Conservation (phyloP, 2,797 vertebrate genomes). For the Catharus ustulatus region DNA sequence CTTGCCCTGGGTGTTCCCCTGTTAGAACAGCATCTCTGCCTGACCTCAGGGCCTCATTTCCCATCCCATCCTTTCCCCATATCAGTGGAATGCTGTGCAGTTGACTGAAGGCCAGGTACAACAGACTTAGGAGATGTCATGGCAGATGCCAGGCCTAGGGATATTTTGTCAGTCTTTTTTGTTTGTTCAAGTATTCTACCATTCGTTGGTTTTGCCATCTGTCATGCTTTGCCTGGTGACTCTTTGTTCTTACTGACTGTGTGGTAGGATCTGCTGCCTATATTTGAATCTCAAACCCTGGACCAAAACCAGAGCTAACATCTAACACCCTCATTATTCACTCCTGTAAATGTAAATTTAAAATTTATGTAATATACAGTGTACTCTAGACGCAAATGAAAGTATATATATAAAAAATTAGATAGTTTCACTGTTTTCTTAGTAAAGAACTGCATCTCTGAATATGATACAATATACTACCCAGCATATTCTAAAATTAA, state of each 20-base stretch:
- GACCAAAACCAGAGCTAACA: not conserved
- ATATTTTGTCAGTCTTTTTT: conserved; percentile 14
- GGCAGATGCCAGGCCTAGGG: conserved; percentile 24
- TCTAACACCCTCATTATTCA: not conserved
- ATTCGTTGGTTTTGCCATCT: conserved; percentile 44
- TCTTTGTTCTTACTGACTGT: conserved; percentile 5
- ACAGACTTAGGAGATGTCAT: conserved; percentile 21
- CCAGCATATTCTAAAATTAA: not conserved
- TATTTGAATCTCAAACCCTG: not conserved
- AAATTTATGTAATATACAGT: not conserved
- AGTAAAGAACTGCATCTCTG: not conserved
- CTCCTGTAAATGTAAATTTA: not conserved
- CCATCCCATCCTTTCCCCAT: not conserved
- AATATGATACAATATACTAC: not conserved
- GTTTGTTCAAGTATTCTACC: not conserved
- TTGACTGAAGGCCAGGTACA: conserved; percentile 22
- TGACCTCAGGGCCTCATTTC: not conserved
- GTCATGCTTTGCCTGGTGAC: not conserved
- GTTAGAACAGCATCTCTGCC: not conserved
- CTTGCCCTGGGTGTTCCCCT: not conserved
- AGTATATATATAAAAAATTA: not conserved
- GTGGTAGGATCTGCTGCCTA: not conserved
- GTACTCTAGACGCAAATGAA: not conserved
- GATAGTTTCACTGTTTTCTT: not conserved
- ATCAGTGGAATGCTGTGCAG: not conserved